Evolutionary conservation across 2,113 vertebrate genomes (phyloP), one percentile per base, ranked within the genome.

Genomic region (Nymphicus hollandicus): DNA sequence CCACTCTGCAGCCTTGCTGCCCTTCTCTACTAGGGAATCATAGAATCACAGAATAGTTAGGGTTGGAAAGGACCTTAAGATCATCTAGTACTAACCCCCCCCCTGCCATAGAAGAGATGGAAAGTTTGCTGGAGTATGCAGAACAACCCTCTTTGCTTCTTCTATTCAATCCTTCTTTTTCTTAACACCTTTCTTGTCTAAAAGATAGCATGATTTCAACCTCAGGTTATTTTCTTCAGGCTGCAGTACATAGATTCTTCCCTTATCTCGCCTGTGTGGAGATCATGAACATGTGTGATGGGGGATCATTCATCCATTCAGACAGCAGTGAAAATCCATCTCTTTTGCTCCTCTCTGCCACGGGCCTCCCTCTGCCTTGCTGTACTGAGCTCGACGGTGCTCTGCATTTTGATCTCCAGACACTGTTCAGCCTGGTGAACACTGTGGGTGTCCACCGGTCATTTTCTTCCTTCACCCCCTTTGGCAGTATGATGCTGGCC

Each of bases 231-330:
- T 93, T 90, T 82, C 71, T 93, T 81, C 17, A 31, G 56, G 56
- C 63, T 90, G 31, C 35, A 46, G 47, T 7, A 58, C 29, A 13
- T 2, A 10, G 35, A 70, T 84, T 85, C 68, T 70, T 41, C 43
- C 8, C 4, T 86, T 29, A 13, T 73, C 56, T 74, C 0, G 0
- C 44, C 17, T 63, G 35, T 19, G 9, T 70, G 68, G 58, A 17
- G 11, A 23, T 64, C 0, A 0, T 33, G 78, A 39, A 65, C 2
- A 0, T 33, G 37, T 65, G 56, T 69, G 78, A 25, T 0, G 5
- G 43, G 35, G 28, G 7, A 35, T 73, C 52, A 13, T 44, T 82
- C 43, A n/a, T 11, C 20, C 35, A 5, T 31, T 43, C 46, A 56
- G 37, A 29, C 29, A 37, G 50, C 37, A 29, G 29, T 39, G 44